Evolutionary conservation across 35 echinoderm and acorn worm genomes (phyloP), one percentile per base, ranked within the genome.

Genomic region (Eucidaris tribuloides): DNA sequence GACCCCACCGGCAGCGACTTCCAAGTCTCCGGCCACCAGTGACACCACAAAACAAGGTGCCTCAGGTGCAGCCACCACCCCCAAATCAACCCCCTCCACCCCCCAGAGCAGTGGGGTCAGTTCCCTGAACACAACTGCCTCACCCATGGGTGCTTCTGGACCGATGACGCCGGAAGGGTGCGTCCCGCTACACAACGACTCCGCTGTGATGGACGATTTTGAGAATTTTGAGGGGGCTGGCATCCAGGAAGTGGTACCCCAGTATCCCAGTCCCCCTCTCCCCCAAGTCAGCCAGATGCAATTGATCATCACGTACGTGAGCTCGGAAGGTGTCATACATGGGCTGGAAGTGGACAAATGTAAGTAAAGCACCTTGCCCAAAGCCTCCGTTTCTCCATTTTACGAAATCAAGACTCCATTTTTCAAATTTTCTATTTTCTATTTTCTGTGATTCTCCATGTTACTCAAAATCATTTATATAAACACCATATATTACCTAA

Each of bases 291-390:
- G 72, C 6, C 42, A 76, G 65, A 9, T 89, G 0, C 58, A 89
- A 24, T 40, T 94, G 5, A 87, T 82, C 9, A 48, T 89, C 30
- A 82, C 91, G 20, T 94, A 54, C 58, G 91, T 94, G 23, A 89
- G 85, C 48, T 15, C 44, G 14, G 71, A 94, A 15, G 85, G 80
- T 7, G 18, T 94, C 42, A 94, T 94, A 33, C 78, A 83, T 80
- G 91, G 85, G 15, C 44, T 94, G 18, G 80, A 83, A 6, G 81
- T 88, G 22, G 81, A 88, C 7, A 84, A 83, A 79, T 87, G 91
- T 94, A 49, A 84, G 79, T 83, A 15, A n/a, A n/a, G n/a, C n/a
- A n/a, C n/a, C n/a, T n/a, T n/a, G n/a, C n/a, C n/a, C n/a, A n/a
- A n/a, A n/a, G n/a, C n/a, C n/a, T n/a, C n/a, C n/a, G n/a, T n/a